These are phyloP conservation scores for Tursiops truncatus DNA, from an alignment of 2,113 vertebrate species.

Conservation along the genomic window DNA sequence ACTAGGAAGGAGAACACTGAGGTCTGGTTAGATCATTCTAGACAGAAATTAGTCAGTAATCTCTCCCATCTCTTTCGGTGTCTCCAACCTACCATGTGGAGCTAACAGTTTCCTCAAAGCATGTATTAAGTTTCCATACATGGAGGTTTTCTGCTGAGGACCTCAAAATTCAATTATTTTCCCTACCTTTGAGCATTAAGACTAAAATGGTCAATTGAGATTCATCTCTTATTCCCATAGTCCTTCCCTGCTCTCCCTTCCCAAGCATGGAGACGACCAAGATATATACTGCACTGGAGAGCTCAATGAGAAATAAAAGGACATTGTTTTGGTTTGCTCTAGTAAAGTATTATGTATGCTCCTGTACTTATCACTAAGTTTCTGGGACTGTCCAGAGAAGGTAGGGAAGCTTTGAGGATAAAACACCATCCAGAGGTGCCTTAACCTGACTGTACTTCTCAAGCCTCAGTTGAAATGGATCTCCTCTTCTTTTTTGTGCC, in stretches of 20 bases:
- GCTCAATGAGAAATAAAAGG: neutral
- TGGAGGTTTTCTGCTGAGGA: neutral
- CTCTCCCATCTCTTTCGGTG: neutral
- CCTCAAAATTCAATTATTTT: neutral
- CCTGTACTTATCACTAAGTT: neutral
- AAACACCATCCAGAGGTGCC: neutral
- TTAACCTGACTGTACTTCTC: neutral
- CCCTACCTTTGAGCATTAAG: neutral
- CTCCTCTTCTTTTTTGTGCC: neutral
- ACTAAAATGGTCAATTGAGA: neutral
- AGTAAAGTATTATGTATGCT: neutral
- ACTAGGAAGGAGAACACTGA: conserved; percentile 35
- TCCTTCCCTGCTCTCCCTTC: neutral
- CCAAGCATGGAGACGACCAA: neutral
- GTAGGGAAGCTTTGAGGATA: neutral
- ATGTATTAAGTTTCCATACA: neutral
- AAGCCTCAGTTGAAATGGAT: neutral
- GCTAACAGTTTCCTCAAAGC: neutral
- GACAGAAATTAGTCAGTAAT: neutral
- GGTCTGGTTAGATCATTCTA: conserved; percentile 30
- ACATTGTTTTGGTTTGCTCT: neutral
- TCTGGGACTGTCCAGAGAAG: neutral
- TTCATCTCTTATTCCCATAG: neutral
- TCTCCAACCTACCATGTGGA: neutral
- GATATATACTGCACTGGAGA: neutral